A percentile compares a stretch with the other conserved stretches of the same genome.
Conservation (phyloP, 2,888 invertebrate species). For the Thecophora atra region DNA sequence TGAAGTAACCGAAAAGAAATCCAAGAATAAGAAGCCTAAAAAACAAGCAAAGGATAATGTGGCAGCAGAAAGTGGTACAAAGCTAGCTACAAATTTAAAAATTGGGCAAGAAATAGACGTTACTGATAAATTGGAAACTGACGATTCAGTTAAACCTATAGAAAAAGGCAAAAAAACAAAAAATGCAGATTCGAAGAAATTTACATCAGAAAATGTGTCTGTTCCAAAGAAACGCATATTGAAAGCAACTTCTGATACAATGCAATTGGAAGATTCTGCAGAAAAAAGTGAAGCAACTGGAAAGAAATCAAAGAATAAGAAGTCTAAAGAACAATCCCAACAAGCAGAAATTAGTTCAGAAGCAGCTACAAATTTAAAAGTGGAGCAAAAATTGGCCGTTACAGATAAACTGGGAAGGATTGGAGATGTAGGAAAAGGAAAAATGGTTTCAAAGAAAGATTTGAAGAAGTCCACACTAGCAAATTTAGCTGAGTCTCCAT, state of each 20-base stretch:
- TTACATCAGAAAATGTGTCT: background rate
- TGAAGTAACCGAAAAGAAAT: background rate
- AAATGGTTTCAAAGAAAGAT: slow-evolving; percentile 58
- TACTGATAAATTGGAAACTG: background rate
- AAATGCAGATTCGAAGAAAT: slow-evolving; percentile 64
- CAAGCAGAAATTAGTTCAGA: no score
- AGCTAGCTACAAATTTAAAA: slow-evolving; percentile 24
- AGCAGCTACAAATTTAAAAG: slow-evolving; percentile 20
- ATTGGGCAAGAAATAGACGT: no score
- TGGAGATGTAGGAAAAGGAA: background rate
- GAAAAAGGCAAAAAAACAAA: slow-evolving; percentile 2
- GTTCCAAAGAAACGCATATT: no score
- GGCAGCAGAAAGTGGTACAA: no score
- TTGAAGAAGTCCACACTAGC: slow-evolving; percentile 53
- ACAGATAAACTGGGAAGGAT: background rate
- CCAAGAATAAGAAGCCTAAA: background rate
- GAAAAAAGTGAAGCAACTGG: background rate
- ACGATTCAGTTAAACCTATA: background rate
- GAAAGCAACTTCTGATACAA: no score
- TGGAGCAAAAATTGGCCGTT: no score
- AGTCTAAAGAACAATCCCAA: background rate
- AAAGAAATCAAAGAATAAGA: background rate
- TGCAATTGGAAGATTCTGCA: no score
- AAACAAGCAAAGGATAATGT: background rate
- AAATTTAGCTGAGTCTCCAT: no score